These are phyloP conservation scores for Tamias sibiricus DNA, from an alignment of 2,113 vertebrate genomes.

Conservation along the genomic window DNA sequence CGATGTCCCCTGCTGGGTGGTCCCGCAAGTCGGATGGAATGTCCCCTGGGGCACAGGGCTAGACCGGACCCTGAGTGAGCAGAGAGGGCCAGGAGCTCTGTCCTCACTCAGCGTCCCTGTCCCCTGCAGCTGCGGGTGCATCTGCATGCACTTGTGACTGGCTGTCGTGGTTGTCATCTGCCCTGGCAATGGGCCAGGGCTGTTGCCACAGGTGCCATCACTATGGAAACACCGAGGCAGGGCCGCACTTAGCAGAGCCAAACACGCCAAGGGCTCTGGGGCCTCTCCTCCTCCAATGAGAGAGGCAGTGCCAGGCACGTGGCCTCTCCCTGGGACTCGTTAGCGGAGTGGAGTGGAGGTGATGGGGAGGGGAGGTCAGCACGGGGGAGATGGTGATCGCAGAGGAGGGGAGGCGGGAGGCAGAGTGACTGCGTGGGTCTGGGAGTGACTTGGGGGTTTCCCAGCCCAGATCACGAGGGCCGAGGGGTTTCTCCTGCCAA, in stretches of 20 bases:
- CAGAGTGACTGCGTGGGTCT: not conserved
- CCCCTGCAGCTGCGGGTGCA: not conserved
- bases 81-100: not conserved
- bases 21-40: not conserved
- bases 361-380: no score
- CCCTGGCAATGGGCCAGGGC: constrained; percentile 56
- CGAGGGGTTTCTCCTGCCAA: not conserved
- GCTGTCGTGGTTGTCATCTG: constrained; percentile 29
- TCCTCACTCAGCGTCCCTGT: not conserved
- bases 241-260: constrained; percentile 57
- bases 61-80: not conserved
- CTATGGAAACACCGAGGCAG: constrained; percentile 72
- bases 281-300: not conserved
- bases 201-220: not conserved
- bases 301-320: not conserved
- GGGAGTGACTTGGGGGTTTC: rapidly evolving
- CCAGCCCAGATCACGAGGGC: not conserved
- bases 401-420: no score
- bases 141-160: not conserved
- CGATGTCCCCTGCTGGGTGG: not conserved
- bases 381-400: no score
- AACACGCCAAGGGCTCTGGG: constrained; percentile 73
- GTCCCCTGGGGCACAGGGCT: rapidly evolving
- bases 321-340: constrained; percentile 81
- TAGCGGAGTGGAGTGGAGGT: constrained; percentile 5